Evolutionary conservation across 1,140 invertebrate genomes (phyloP), one percentile per base, ranked within the genome.

Genomic region (Drosophila teissieri): DNA sequence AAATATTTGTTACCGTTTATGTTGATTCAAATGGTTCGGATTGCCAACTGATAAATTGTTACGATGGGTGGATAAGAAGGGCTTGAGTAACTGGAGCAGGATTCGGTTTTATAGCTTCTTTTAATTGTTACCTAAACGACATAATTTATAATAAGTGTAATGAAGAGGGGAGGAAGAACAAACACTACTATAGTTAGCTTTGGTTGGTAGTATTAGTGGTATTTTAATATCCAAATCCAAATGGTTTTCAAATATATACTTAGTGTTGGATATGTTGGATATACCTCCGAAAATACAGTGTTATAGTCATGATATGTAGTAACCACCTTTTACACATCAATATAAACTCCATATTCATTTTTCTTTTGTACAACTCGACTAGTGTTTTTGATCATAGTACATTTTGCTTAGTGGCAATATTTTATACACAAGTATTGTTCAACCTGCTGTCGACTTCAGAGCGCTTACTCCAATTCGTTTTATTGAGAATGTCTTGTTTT

Each of bases 11-110:
- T 76, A 45, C 42, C 65, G 55, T 48, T 64, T 67, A 68, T 84
- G 65, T 84, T 84, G 80, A 84, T 84, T 85, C 80, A 84, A 84
- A 84, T 84, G 80, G 72, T 80, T 80, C 78, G 49, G 54, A 70
- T 75, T 69, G 69, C 46, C 54, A 55, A 60, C 73, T 62, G 44
- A 14, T 63, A 63, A 48, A 79, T 64, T 56, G 40, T 57, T 52
- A 27, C 14, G 22, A 42, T 7, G 17, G 46, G 12, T 8, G 40
- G 63, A 15, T 17, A 10, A 31, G 24, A 0, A 34, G n/a, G 15
- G 11, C 36, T 24, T 40, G n/a, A 40, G 15, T 36, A 45, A 12
- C 12, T 17, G 31, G 19, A 39, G 17, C 11, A 42, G 36, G 5
- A 6, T 36, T 55, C 40, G 39, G 10, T 17, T 3, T 31, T 10